Conservation (phyloP, 2,113 vertebrate species). For the Rhabdornis inornatus region DNA sequence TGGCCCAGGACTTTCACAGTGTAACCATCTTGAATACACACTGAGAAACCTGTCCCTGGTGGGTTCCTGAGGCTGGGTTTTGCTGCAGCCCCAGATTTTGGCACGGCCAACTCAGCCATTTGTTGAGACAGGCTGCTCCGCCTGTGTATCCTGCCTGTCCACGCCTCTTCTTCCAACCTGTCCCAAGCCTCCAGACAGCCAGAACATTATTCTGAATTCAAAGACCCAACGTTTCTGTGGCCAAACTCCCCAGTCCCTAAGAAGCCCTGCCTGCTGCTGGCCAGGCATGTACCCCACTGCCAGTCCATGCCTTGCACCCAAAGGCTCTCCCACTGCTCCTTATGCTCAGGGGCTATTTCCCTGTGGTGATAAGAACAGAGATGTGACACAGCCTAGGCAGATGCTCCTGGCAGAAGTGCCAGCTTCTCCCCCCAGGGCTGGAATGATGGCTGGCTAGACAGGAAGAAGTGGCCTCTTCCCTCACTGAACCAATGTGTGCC, state of each 20-base stretch:
- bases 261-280: not conserved
- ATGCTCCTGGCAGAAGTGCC: not conserved
- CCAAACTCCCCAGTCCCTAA: not conserved
- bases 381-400: not conserved
- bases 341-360: not conserved
- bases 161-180: not conserved
- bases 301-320: not conserved
- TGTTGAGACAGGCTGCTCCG: not conserved
- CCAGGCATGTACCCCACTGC: not conserved
- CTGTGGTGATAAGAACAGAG: not conserved
- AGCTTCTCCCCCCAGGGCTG: not conserved
- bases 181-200: not conserved
- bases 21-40: not conserved
- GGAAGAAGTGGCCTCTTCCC: not conserved
- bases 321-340: not conserved
- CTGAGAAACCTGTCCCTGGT: not conserved
- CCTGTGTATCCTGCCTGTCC: not conserved
- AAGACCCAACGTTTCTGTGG: not conserved
- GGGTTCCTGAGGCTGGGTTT: not conserved
- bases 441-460: not conserved
- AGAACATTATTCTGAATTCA: not conserved
- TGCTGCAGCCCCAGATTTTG: not conserved
- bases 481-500: not conserved
- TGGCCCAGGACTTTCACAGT: not conserved
- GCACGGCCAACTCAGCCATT: fast-evolving